These are phyloP conservation scores for Patella vulgata DNA, from an alignment of 1,140 invertebrate species.

Conservation along the genomic window DNA sequence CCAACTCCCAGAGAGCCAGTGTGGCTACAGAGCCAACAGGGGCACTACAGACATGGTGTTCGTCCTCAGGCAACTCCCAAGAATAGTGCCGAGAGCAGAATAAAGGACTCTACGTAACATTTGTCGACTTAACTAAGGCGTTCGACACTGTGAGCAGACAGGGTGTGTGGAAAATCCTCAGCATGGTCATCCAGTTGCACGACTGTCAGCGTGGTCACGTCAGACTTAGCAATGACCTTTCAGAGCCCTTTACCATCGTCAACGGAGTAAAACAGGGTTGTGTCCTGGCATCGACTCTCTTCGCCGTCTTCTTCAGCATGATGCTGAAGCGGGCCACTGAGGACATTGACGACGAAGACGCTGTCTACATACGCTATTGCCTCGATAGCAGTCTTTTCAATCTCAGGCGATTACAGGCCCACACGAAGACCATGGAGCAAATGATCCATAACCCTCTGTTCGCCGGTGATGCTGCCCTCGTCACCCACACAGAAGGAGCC, in stretches of 20 bases:
- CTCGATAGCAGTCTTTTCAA: background rate
- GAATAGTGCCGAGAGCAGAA: no score
- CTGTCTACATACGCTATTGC: background rate
- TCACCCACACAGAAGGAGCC: slow-evolving; percentile 7
- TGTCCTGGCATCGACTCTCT: background rate
- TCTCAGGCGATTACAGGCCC: slow-evolving; percentile 3
- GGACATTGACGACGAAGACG: background rate
- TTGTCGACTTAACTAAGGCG: background rate
- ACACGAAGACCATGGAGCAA: slow-evolving; percentile 10
- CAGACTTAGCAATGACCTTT: slow-evolving; percentile 1
- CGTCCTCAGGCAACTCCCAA: slow-evolving; percentile 6
- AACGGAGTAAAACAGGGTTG: slow-evolving; percentile 13
- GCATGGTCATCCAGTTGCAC: slow-evolving; percentile 10
- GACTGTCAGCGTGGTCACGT: background rate
- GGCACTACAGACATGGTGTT: slow-evolving; percentile 11
- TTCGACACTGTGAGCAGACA: background rate
- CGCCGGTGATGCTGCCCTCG: slow-evolving; percentile 5
- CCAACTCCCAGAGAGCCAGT: background rate
- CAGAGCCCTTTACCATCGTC: slow-evolving; percentile 1
- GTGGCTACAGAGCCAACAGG: slow-evolving; percentile 2
- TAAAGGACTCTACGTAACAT: background rate
- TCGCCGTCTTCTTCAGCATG: slow-evolving; percentile 10
- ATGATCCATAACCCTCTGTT: slow-evolving; percentile 7
- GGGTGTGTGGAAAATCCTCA: background rate
- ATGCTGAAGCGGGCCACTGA: slow-evolving; percentile 5